Conservation (phyloP, 2,113 vertebrate species). For the Daphoenositta chrysoptera region DNA sequence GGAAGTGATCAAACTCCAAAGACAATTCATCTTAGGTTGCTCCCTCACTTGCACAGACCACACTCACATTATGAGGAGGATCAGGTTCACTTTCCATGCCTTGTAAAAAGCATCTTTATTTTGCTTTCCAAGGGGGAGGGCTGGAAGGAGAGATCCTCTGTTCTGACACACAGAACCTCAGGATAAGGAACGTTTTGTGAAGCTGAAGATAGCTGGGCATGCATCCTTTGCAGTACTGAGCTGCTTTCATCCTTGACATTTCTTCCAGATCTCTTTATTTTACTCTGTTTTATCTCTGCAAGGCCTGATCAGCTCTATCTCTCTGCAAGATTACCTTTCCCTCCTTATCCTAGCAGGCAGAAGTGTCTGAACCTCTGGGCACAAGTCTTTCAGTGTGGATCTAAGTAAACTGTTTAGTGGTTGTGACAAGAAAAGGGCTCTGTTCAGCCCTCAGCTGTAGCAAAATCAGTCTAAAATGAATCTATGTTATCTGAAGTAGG, state of each 20-base stretch:
- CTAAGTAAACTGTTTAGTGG: not conserved
- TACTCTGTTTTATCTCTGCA: not conserved
- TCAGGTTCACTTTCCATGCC: constrained; percentile 21
- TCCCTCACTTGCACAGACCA: not conserved
- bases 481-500: not conserved
- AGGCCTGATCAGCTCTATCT: not conserved
- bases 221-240: not conserved
- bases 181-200: constrained; percentile 27
- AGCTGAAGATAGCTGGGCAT: constrained; percentile 28
- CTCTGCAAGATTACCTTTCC: not conserved
- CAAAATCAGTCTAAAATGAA: not conserved
- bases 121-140: not conserved
- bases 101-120: constrained; percentile 29
- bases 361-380: not conserved
- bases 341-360: not conserved
- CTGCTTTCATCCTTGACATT: constrained; percentile 16
- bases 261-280: not conserved
- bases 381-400: not conserved
- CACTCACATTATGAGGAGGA: not conserved
- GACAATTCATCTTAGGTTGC: not conserved
- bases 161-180: not conserved
- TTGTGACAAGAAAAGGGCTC: not conserved
- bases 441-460: not conserved
- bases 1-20: not conserved
- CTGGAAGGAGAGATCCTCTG: not conserved